phyloP scores from a whole-genome alignment of 2,888 invertebrate genomes.

The Lepidocyrtinus sp. region DNA sequence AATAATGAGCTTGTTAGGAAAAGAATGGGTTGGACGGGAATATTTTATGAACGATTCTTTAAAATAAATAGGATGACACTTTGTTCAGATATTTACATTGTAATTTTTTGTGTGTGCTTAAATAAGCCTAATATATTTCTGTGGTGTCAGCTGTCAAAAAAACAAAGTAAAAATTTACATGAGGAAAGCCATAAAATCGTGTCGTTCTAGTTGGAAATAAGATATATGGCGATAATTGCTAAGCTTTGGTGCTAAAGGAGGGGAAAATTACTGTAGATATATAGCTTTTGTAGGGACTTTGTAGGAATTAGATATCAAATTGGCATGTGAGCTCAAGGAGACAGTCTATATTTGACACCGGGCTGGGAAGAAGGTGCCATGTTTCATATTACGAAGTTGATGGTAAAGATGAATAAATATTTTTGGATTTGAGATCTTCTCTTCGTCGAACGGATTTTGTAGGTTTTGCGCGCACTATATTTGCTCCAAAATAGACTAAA shows the following conservation, averaged over 20 bases:
- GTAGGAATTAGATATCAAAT: slow-evolving; percentile 31
- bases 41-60: background rate
- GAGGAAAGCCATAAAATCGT: background rate
- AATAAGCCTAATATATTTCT: background rate
- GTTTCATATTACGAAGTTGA: background rate
- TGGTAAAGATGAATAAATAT: too few species aligned
- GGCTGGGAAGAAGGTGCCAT: background rate
- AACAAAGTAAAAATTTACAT: background rate
- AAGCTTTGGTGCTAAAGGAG: slow-evolving; percentile 35
- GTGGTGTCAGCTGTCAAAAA: background rate
- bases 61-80: slow-evolving; percentile 29
- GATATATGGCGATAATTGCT: slow-evolving; percentile 29
- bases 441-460: too few species aligned
- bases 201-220: background rate
- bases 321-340: slow-evolving; percentile 43
- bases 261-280: slow-evolving; percentile 47
- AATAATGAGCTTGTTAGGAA: background rate
- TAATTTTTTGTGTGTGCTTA: background rate
- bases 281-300: background rate
- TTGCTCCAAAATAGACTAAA: background rate
- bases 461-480: background rate
- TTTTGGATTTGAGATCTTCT: background rate
- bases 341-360: slow-evolving; percentile 40
- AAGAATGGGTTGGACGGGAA: background rate
- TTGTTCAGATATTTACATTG: slow-evolving; percentile 8